Evolutionary conservation across 2,888 invertebrate genomes (phyloP), one percentile per base, ranked within the genome.

Genomic region (Phragmatobia fuliginosa): DNA sequence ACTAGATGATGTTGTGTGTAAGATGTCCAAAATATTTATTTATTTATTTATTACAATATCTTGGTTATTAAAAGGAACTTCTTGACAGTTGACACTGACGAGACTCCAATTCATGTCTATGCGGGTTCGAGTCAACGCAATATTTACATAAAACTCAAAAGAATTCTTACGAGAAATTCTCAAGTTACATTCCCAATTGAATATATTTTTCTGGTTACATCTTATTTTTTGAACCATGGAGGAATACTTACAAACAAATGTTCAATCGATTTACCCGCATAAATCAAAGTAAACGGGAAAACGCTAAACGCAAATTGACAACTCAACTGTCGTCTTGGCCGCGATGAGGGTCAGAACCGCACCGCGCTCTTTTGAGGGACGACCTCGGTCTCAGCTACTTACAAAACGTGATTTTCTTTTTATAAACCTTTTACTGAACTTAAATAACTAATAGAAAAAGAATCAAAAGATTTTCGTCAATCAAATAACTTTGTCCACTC

Each of bases 241-340:
- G 78, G 74, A 75, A 80, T 82, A 75, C 79, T 79, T 78, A 80
- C 77, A 83, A 84, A 83, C 80, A 88, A 83, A 82, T 80, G 81
- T 77, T 76, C 80, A 85, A 87, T 85, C 86, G 85, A 83, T 86
- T 84, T 82, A 80, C 85, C 86, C 86, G 79, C 84, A 88, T 88
- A 88, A 88, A 89, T 89, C 90, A 88, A 85, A 83, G 80, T 77
- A 78, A 85, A 82, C 79, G 81, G 79, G 85, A 86, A 83, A 85
- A 83, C 81, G 85, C 79, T 87, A 86, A 88, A 90, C 86, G 87
- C 86, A 88, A 90, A 90, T 90, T 90, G 90, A 89, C 88, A 88
- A 85, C 84, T 86, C 83, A 86, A 90, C 87, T 88, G 89, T 88
- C 90, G 83, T 71, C 72, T 72, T 75, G 66, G 67, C 62, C 72